Conservation (phyloP, 2,888 invertebrate species). For the Eilema depressum region DNA sequence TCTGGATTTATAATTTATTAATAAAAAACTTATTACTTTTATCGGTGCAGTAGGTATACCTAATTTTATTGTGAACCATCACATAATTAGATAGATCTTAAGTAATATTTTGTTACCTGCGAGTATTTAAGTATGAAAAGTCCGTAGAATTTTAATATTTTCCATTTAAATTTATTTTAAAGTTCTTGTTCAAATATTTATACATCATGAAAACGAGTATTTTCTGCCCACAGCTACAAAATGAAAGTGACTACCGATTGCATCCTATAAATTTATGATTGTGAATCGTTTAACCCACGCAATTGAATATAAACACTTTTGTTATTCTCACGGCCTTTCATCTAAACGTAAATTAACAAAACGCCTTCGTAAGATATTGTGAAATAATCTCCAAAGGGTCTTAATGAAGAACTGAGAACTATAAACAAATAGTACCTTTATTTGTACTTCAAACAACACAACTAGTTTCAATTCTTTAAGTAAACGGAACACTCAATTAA, state of each 20-base stretch:
- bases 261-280: conserved; percentile 34
- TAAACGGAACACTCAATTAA: conserved; percentile 51
- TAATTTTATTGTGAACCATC: background rate
- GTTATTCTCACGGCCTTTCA: conserved; percentile 41
- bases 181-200: background rate
- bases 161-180: background rate
- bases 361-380: conserved; percentile 34
- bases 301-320: conserved; percentile 27
- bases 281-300: conserved; percentile 21
- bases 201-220: background rate
- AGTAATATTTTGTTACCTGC: background rate
- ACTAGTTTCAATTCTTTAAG: conserved; percentile 42
- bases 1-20: too few species aligned
- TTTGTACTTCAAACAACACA: conserved; percentile 43
- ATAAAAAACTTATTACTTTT: background rate
- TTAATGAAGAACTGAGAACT: conserved; percentile 42
- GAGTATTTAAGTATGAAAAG: too few species aligned
- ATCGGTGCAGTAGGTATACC: background rate
- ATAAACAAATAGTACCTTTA: conserved; percentile 54
- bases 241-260: conserved; percentile 31
- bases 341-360: conserved; percentile 31
- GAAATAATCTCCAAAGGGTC: conserved; percentile 36
- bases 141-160: too few species aligned
- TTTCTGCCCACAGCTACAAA: conserved; percentile 24
- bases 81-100: background rate